A percentile compares a stretch with the other conserved stretches of the same genome.
These are phyloP conservation scores for Dendrolimus houi DNA, from an alignment of 2,888 invertebrate species.

Conservation along the genomic window DNA sequence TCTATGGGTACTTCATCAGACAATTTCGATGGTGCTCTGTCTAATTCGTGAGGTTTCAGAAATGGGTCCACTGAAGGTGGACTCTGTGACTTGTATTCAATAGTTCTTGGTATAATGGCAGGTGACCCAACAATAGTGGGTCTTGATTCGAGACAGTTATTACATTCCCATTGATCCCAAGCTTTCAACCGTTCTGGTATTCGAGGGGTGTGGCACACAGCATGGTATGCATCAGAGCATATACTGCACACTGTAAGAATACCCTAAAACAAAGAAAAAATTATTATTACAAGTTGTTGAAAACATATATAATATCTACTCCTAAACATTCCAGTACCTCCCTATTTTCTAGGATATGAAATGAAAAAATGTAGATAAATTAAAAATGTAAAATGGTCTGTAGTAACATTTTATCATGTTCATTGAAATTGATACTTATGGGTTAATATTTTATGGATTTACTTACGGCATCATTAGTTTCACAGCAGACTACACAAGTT, in stretches of 20 bases:
- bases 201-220: conserved; percentile 85
- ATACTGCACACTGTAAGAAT: conserved; percentile 86
- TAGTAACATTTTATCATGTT: too few species aligned
- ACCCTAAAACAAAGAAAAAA: conserved; percentile 69
- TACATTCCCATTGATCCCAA: conserved; percentile 83
- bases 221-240: conserved; percentile 91
- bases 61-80: conserved; percentile 51
- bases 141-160: conserved; percentile 76
- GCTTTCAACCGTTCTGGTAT: conserved; percentile 75
- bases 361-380: too few species aligned
- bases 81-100: conserved; percentile 38
- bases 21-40: conserved; percentile 53
- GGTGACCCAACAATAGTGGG: conserved; percentile 53
- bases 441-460: neutral
- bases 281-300: too few species aligned
- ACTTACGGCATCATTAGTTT: conserved; percentile 85
- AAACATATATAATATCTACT: too few species aligned
- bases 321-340: too few species aligned
- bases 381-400: too few species aligned
- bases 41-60: conserved; percentile 62
- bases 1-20: conserved; percentile 71
- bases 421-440: too few species aligned
- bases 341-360: too few species aligned
- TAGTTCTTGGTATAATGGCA: conserved; percentile 41
- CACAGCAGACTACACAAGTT: conserved; percentile 88